A percentile compares a stretch with the other conserved stretches of the same genome.
Conservation (phyloP, 2,113 vertebrate genomes). For the Peromyscus maniculatus region DNA sequence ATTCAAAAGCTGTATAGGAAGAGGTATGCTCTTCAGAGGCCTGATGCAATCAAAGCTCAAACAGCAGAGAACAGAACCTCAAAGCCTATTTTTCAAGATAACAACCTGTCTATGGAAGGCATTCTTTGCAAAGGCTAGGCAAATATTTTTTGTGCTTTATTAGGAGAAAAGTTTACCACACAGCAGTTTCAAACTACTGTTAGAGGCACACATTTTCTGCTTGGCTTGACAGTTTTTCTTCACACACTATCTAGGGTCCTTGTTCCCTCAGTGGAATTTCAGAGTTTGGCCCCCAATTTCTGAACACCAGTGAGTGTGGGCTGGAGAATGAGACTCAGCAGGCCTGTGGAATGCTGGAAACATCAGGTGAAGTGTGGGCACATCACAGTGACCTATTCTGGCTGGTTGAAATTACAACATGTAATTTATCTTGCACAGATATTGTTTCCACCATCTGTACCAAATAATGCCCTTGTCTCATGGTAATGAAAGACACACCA, state of each 20-base stretch:
- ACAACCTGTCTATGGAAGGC: background rate
- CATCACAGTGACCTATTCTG: background rate
- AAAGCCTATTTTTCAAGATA: constrained; percentile 49
- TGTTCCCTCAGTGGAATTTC: background rate
- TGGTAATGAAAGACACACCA: constrained; percentile 6
- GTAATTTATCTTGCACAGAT: constrained; percentile 6
- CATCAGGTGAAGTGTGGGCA: background rate
- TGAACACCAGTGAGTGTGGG: background rate
- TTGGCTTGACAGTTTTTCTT: background rate
- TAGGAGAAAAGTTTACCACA: background rate
- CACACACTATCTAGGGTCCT: background rate
- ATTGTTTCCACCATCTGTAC: constrained; percentile 36
- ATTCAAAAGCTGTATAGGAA: constrained; percentile 22
- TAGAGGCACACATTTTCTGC: background rate
- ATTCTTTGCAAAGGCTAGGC: constrained; percentile 11
- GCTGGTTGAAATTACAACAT: background rate
- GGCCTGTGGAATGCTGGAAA: background rate
- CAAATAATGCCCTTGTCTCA: constrained; percentile 45
- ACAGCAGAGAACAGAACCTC: constrained; percentile 4
- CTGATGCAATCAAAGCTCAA: background rate
- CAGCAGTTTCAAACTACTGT: background rate
- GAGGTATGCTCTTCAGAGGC: background rate
- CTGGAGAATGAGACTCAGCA: background rate
- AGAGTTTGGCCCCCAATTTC: background rate
- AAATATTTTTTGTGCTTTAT: constrained; percentile 31